phyloP scores from a whole-genome alignment of 1,140 invertebrate genomes.

The Pantala flavescens region DNA sequence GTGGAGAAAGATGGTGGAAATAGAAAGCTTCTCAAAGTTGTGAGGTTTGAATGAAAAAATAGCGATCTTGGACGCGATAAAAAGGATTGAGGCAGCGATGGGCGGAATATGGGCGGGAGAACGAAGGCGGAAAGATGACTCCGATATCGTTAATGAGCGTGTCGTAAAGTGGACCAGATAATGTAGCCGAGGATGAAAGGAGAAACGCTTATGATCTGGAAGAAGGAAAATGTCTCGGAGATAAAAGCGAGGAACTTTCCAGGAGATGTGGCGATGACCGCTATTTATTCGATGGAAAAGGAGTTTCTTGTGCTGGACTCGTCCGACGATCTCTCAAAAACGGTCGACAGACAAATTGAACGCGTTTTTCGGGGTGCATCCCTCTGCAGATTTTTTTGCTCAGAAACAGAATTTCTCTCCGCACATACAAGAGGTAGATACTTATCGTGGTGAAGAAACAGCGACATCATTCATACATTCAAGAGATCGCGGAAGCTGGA shows the following conservation, averaged over 20 bases:
- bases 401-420: too few species aligned
- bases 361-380: too few species aligned
- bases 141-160: constrained; percentile 4
- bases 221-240: not conserved
- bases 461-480: too few species aligned
- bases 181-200: not conserved
- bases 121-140: not conserved
- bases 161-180: constrained; percentile 8
- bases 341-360: too few species aligned
- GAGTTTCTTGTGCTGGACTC: too few species aligned
- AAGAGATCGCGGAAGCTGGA: too few species aligned
- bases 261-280: not conserved
- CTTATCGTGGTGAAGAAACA: too few species aligned
- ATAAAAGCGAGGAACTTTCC: constrained; percentile 5
- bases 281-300: too few species aligned
- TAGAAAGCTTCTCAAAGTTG: not conserved
- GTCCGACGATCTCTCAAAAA: too few species aligned
- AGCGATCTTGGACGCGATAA: not conserved
- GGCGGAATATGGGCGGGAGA: not conserved
- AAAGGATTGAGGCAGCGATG: not conserved
- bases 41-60: not conserved
- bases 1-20: not conserved
- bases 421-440: too few species aligned
- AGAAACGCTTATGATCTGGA: not conserved
- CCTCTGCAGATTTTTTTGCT: too few species aligned